Evolutionary conservation across 2,888 invertebrate species (phyloP).

Genomic region (Stratiomys singularior): DNA sequence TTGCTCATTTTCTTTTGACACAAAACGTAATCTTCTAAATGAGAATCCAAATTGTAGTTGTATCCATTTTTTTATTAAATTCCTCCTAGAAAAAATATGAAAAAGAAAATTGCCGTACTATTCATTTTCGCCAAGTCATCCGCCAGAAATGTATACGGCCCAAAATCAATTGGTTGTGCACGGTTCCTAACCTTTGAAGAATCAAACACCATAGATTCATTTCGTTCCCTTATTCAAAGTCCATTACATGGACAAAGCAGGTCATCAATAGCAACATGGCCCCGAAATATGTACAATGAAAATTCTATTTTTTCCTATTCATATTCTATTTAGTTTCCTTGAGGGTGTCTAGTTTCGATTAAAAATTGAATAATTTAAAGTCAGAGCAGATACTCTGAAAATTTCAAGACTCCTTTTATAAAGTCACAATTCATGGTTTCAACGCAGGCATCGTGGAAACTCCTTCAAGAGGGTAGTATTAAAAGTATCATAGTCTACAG

Average conservation of each 20-base stretch:
- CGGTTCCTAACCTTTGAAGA: not conserved
- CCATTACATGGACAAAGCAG: not conserved
- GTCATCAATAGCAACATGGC: constrained; percentile 1
- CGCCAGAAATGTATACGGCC: too few relatives aligned
- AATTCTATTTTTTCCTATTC: not conserved
- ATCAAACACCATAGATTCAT: not conserved
- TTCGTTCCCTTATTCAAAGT: not conserved
- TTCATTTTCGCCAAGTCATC: too few relatives aligned
- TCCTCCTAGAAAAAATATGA: too few relatives aligned
- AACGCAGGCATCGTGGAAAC: not conserved
- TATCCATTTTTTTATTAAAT: too few relatives aligned
- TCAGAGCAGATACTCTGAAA: not conserved
- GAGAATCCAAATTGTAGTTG: too few relatives aligned
- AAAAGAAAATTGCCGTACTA: too few relatives aligned
- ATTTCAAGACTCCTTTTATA: not conserved
- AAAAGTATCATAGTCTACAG: constrained; percentile 8
- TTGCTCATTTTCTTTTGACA: too few relatives aligned
- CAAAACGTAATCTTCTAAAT: too few relatives aligned
- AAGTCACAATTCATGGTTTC: not conserved
- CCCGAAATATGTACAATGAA: not conserved
- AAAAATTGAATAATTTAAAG: not conserved
- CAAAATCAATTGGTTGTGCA: not conserved
- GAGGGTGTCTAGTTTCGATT: not conserved
- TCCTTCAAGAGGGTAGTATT: not conserved
- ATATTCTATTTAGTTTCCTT: not conserved